Evolutionary conservation across 2,797 vertebrate species (phyloP).

Genomic region (Choloepus didactylus): DNA sequence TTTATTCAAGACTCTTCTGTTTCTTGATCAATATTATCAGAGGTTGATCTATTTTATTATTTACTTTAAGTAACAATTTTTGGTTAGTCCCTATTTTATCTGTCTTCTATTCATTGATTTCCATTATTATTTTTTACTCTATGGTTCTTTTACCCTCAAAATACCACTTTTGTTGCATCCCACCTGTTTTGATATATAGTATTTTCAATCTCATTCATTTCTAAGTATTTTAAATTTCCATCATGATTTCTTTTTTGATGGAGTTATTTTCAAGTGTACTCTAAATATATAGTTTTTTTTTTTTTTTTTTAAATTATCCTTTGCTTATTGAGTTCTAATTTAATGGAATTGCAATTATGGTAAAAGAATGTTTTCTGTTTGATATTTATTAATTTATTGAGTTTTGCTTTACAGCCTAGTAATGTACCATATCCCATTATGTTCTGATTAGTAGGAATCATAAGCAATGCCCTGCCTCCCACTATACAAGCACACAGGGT

Average conservation of each 20-base stretch:
- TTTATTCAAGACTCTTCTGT: neutral
- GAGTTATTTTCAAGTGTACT: neutral
- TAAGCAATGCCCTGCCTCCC: neutral
- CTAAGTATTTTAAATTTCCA: neutral
- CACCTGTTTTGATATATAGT: neutral
- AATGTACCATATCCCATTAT: neutral
- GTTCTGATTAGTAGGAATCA: neutral
- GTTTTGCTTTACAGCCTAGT: neutral
- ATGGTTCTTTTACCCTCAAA: neutral
- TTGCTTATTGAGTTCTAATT: neutral
- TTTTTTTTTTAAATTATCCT: neutral
- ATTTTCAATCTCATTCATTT: neutral
- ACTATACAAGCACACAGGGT: neutral
- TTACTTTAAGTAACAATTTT: neutral
- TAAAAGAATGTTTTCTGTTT: neutral
- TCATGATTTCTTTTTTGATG: slow-evolving; percentile 12
- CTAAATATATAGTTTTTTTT: no score
- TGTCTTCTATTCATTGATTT: neutral
- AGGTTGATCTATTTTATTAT: neutral
- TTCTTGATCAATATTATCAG: neutral
- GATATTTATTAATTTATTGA: neutral
- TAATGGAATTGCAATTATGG: neutral
- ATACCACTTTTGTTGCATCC: neutral
- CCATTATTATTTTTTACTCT: neutral
- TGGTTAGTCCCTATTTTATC: neutral